Base-by-base conservation (phyloP, 2,888 invertebrate species). In the Corythucha ciliata region DNA sequence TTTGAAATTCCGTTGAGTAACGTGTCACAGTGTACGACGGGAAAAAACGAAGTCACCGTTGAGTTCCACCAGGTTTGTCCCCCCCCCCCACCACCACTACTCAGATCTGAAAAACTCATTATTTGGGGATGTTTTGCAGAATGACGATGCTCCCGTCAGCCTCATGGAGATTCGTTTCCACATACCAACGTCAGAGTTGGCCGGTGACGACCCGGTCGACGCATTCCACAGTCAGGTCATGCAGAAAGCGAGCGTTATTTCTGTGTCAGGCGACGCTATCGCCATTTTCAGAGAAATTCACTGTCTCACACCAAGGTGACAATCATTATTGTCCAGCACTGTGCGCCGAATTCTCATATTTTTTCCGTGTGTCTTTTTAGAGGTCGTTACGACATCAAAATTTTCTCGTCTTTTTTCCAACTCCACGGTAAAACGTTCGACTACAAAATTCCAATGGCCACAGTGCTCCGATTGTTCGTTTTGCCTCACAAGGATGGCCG, bases 391-490 rank as follows among this genome's bases (percentile, higher is more conserved):
- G 93, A 93, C 68, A 89, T 94, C 70, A 94, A 93, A 71, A 81
- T 94, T 54, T 94, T 89, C 70, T 85, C 88, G 45, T 77, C 86
- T 0, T 91, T 91, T 68, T 81, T 93, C 62, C 90, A 92, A 70
- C 77, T 93, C 54, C 92, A 92, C 66, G 93, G 93, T 64, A 99
- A 98, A 77, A 97, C 98, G 0, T 98, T 96, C 66, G 98, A 98
- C 72, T 99, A 98, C 74, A 98, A 99, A 72, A 97, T 98, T 62
- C 96, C 97, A 0, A 89, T 93, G 81, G 89, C 90, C 1, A 94
- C 96, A 0, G 94, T 99, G 3, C 73, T 96, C 14, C 79, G 98
- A 6, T 71, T 98, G 14, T 98, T 98, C 67, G 73, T 97, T 26
- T 71, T 99, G 46, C 97, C 97, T 0, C 97, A 99, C 67, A 93